These are phyloP conservation scores for Drosophila seclusa DNA, from an alignment of 2,888 invertebrate species.

Conservation along the genomic window DNA sequence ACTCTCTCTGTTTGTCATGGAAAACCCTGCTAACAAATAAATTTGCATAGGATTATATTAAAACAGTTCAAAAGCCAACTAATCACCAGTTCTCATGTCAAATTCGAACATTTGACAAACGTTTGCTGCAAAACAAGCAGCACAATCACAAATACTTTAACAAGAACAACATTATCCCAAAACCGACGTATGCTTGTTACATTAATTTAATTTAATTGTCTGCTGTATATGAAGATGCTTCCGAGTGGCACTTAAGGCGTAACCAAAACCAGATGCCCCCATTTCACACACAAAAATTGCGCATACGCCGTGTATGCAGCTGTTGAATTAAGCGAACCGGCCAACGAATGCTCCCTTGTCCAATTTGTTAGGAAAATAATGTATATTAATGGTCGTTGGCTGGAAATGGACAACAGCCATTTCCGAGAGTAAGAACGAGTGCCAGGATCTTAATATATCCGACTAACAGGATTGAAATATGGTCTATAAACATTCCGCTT, in stretches of 20 bases:
- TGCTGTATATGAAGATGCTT: slow-evolving; percentile 63
- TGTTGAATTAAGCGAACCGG: slow-evolving; percentile 8
- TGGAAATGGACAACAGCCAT: slow-evolving; percentile 34
- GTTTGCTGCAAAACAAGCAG: neutral
- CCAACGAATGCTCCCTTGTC: slow-evolving; percentile 34
- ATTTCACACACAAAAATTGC: slow-evolving; percentile 25
- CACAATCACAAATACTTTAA: neutral
- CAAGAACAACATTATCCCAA: neutral
- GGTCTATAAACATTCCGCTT: slow-evolving; percentile 20
- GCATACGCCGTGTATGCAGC: slow-evolving; percentile 36
- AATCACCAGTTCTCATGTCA: slow-evolving; percentile 37
- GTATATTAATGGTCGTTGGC: slow-evolving; percentile 66
- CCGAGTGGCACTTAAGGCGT: slow-evolving; percentile 47
- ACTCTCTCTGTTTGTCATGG: neutral
- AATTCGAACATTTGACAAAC: slow-evolving; percentile 3
- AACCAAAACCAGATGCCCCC: slow-evolving; percentile 31
- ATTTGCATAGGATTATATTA: slow-evolving; percentile 8
- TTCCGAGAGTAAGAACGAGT: neutral
- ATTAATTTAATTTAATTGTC: slow-evolving; percentile 73
- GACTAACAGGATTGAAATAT: slow-evolving; percentile 20
- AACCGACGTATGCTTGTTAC: slow-evolving; percentile 40
- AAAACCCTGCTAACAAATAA: neutral
- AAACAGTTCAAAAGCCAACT: slow-evolving; percentile 16
- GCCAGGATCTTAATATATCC: slow-evolving; percentile 22
- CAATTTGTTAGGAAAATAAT: slow-evolving; percentile 73